Evolutionary conservation across 2,113 vertebrate genomes (phyloP).

Genomic region (Uropsilus gracilis): DNA sequence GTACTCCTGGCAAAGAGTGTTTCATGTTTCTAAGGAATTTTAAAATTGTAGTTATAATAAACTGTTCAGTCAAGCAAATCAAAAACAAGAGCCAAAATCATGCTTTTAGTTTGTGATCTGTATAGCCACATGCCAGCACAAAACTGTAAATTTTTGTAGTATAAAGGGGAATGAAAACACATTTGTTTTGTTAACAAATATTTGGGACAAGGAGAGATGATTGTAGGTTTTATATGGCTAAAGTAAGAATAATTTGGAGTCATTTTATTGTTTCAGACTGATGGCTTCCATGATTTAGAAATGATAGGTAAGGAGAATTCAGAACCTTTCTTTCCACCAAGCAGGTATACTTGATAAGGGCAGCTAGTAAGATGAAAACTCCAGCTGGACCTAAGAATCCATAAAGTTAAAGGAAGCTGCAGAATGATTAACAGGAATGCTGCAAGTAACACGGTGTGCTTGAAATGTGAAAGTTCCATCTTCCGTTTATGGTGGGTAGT

Average conservation of each 20-base stretch:
- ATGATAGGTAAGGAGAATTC: too few relatives aligned
- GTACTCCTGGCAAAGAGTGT: slow-evolving; percentile 68
- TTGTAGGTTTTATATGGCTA: background rate
- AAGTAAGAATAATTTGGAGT: slow-evolving; percentile 23
- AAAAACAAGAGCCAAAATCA: slow-evolving; percentile 61
- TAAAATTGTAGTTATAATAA: slow-evolving; percentile 67
- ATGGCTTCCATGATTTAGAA: background rate
- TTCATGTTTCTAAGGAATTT: slow-evolving; percentile 56
- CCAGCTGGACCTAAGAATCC: background rate
- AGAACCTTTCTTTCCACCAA: background rate
- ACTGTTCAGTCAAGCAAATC: slow-evolving; percentile 61
- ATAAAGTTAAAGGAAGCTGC: background rate
- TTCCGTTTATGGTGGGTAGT: background rate
- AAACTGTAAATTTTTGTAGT: slow-evolving; percentile 39
- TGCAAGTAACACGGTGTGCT: background rate
- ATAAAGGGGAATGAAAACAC: background rate
- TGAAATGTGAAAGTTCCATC: background rate
- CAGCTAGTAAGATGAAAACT: background rate
- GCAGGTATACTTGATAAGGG: background rate
- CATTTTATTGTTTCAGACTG: background rate
- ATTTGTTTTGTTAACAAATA: slow-evolving; percentile 64
- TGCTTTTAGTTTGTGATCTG: background rate
- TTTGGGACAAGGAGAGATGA: background rate
- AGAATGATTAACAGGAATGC: background rate
- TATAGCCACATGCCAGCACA: slow-evolving; percentile 61